Base-by-base conservation (phyloP, 2,888 invertebrate species). In the Tupiocoris notatus region DNA sequence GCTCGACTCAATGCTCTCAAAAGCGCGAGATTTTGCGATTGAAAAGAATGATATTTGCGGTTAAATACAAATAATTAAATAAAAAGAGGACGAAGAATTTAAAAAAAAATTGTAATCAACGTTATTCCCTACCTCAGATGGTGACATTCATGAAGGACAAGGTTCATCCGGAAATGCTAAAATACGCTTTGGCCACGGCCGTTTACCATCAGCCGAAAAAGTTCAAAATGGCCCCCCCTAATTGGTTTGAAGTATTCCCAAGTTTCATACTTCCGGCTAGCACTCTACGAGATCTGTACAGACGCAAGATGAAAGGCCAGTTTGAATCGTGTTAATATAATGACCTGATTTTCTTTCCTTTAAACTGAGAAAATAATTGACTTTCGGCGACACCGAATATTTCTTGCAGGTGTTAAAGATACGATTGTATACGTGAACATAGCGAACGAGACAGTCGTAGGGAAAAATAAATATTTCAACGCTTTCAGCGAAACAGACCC, bases 401-500 rank as follows among this genome's bases (percentile, higher is more conserved):
- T 25, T 59, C 3, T 59, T 54, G 3, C 68, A 76, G 76, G 76
- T 9, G 56, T 76, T 18, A 76, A 76, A 23, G 76, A 76, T 21
- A 76, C 76, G 12, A 56, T 76, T 3, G 76, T 76, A 12, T 76
- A 76, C 21, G 76, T 76, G 17, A 76, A 76, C 22, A 76, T 76
- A 0, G 76, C 76, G 18, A 76, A 76, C 22, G 76, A 76, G 56
- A 76, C 76, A 0, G 63, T 76, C n/a, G 63, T 56, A 7, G 76
- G 76, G 16, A 68, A 68, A 22, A 76, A 76, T 56, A 76, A 65
- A 12, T 76, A 76, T 24, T 76, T 76, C 68, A 76, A 76, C 62
- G 76, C 76, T 6, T 76, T 76, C 62, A 68, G 68, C n/a, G 76
- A 76, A 54, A 76, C 76, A 1, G 76, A 76, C 25, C 76, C 76